Evolutionary conservation across 1,140 invertebrate genomes (phyloP).

Genomic region (Holcopasites calliopsidis): DNA sequence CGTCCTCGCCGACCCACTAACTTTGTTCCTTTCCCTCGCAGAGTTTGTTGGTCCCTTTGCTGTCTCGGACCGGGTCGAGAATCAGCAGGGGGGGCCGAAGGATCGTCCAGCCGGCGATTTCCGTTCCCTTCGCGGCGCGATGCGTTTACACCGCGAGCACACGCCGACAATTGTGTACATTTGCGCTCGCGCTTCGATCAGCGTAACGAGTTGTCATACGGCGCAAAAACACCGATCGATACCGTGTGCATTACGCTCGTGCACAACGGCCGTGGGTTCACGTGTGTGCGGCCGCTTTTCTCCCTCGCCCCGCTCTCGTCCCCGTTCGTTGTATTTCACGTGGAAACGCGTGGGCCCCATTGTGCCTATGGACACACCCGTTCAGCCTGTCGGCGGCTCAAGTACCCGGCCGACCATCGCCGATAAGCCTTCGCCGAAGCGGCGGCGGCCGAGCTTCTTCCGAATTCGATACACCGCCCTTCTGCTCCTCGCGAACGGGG

Average conservation of each 20-base stretch:
- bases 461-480: too few species aligned
- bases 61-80: too few species aligned
- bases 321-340: constrained; percentile 14
- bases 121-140: constrained; percentile 34
- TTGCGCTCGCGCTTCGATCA: constrained; percentile 64
- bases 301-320: background rate
- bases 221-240: constrained; percentile 64
- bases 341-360: constrained; percentile 28
- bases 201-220: constrained; percentile 69
- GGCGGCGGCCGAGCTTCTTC: background rate
- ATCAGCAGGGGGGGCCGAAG: too few species aligned
- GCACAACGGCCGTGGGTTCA: constrained; percentile 33
- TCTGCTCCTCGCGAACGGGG: too few species aligned
- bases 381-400: constrained; percentile 30
- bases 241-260: constrained; percentile 55
- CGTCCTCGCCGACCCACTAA: constrained; percentile 66
- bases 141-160: constrained; percentile 37
- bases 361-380: constrained; percentile 24
- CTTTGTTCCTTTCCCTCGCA: constrained; percentile 5
- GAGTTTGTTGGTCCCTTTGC: too few species aligned
- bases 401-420: constrained; percentile 59
- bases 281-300: background rate
- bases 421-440: constrained; percentile 62
- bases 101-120: constrained; percentile 11
- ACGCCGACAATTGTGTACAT: constrained; percentile 63